Percentiles rank a stretch among this genome's conserved stretches.
phyloP scores from a whole-genome alignment of 2,797 vertebrate species.

The Sebastes iracundus region DNA sequence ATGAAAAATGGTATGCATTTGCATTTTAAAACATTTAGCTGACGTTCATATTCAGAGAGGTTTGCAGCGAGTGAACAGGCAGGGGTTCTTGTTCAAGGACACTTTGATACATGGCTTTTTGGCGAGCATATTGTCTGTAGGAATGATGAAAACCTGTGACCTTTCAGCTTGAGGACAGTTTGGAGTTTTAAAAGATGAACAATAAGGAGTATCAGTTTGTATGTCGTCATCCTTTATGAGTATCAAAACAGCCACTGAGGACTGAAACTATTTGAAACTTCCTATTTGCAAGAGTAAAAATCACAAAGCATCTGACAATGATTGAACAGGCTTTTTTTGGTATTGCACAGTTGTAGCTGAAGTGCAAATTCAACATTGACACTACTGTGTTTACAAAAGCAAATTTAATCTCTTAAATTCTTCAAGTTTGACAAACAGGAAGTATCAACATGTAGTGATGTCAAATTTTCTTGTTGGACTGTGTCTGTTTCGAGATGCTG shows the following conservation, averaged over 20 bases:
- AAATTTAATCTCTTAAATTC: background rate
- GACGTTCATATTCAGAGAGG: constrained; percentile 25
- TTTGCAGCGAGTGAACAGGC: constrained; percentile 31
- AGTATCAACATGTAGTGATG: background rate
- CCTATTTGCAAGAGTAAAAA: background rate
- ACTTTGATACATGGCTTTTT: constrained; percentile 12
- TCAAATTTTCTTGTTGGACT: background rate
- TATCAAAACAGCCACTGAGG: background rate
- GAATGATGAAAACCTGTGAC: constrained; percentile 38
- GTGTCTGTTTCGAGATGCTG: background rate
- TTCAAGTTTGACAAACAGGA: background rate
- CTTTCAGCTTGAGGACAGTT: constrained; percentile 27
- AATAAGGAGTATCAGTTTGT: background rate
- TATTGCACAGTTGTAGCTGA: background rate
- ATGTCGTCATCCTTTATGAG: background rate
- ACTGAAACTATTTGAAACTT: background rate
- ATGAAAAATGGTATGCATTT: constrained; percentile 37
- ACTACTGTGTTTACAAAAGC: background rate
- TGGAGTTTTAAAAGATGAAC: constrained; percentile 15
- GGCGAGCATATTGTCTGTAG: constrained; percentile 20
- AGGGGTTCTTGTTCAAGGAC: constrained; percentile 53
- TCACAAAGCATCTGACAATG: background rate
- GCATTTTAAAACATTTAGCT: constrained; percentile 55
- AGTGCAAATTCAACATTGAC: background rate
- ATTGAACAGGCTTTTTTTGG: background rate